phyloP scores from a whole-genome alignment of 1,140 invertebrate genomes.

The Charaxes varanes region DNA sequence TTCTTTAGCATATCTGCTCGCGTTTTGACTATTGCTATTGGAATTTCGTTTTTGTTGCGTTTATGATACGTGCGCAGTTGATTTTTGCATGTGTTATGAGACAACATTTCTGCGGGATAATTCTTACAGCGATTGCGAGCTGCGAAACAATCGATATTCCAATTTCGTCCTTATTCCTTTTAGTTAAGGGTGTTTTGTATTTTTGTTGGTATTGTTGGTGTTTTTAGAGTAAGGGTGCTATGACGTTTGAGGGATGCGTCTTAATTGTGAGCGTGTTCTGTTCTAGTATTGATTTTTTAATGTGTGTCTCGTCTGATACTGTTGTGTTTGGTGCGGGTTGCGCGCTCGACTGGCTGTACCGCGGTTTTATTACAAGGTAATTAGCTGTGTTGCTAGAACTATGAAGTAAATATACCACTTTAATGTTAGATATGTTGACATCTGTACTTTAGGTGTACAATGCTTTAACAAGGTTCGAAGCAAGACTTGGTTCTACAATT shows the following conservation, averaged over 20 bases:
- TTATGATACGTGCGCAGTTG: conserved; percentile 24
- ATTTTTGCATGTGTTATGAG: conserved; percentile 32
- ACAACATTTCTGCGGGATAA: conserved; percentile 24
- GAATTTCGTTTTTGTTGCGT: conserved; percentile 33
- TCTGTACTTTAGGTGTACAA: too few relatives aligned
- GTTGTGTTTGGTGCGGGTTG: conserved; percentile 16
- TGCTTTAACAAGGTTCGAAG: too few relatives aligned
- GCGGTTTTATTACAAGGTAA: conserved; percentile 18
- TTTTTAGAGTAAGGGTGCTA: conserved; percentile 40
- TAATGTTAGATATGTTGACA: too few relatives aligned
- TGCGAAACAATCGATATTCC: conserved; percentile 3
- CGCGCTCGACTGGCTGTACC: conserved; percentile 17
- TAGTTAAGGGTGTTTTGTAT: conserved; percentile 4
- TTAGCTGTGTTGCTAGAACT: conserved; percentile 10
- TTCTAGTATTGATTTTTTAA: conserved; percentile 68
- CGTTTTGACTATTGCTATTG: conserved; percentile 24
- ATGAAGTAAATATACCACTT: too few relatives aligned
- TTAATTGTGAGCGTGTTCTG: conserved; percentile 63
- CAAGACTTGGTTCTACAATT: too few relatives aligned
- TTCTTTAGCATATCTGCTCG: conserved; percentile 36
- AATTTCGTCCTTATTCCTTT: conserved; percentile 13
- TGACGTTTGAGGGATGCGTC: conserved; percentile 67
- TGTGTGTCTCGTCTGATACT: conserved; percentile 37
- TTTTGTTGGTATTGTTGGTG: conserved; percentile 15
- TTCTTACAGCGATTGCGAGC: conserved; percentile 18